Base-by-base conservation (phyloP, 2,888 invertebrate genomes). In the Apotomis betuletana region DNA sequence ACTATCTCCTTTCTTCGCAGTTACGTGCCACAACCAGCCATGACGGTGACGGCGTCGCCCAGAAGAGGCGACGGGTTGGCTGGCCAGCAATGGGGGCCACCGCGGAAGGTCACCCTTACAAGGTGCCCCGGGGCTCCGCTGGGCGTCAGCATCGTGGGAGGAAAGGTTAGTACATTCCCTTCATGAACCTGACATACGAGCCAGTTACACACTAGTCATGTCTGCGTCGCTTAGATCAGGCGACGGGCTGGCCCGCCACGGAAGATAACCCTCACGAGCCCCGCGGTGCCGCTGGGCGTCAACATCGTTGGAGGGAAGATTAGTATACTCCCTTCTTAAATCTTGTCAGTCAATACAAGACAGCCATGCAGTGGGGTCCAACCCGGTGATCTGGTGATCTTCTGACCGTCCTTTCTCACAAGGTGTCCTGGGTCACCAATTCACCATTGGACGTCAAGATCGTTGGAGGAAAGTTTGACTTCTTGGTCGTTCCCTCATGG, bases 91-190 rank as follows among this genome's bases (percentile, higher is more conserved):
- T 98, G 98, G 98, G 98, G 98, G 3, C 95, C 97, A 0, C 96
- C 96, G 67, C 93, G 97, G 74, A 92, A 94, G 10, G 97, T 98
- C 58, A 94, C 96, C 75, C 94, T 98, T 49, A 94, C 94, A 73
- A 90, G 98, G 67, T 95, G 95, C 46, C 96, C 96, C 52, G 95
- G 96, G 76, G 84, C 88, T 0, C 98, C 98, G 68, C 95, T 99
- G 38, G 99, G 99, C 8, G 98, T 99, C 86, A 98, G 98, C 90
- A 99, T 99, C 80, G 98, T 99, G 51, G 98, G 99, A 70, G 98
- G 98, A 82, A 97, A 98, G 95, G 97, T 97, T 85, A 87, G 90
- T 58, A 12, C 3, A 8, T 49, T 0, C 6, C 41, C 41, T 41
- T 41, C 6, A 6, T 41, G 6, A 41, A 41, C 41, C 41, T 41